Evolutionary conservation across 2,113 vertebrate genomes (phyloP).

Genomic region (Clarias batrachus): DNA sequence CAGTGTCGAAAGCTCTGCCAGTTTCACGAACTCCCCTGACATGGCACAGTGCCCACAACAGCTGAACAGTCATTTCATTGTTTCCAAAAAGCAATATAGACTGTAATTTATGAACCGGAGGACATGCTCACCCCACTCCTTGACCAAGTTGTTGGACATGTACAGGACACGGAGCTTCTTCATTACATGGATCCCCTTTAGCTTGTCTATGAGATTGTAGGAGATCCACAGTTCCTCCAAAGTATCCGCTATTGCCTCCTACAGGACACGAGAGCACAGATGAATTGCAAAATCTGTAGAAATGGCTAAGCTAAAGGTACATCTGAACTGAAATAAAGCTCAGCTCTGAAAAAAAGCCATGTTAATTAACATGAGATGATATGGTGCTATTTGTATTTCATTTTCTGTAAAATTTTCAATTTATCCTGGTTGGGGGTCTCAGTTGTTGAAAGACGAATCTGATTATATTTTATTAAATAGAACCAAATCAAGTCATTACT

Average conservation of each 20-base stretch:
- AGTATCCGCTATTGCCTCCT: slow-evolving; percentile 91
- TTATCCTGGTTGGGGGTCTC: too few species aligned
- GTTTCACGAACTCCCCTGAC: slow-evolving; percentile 85
- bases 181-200: slow-evolving; percentile 90
- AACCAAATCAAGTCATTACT: too few species aligned
- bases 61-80: background rate
- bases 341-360: too few species aligned
- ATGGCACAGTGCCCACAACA: slow-evolving; percentile 33
- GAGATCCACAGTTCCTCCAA: slow-evolving; percentile 97
- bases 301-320: too few species aligned
- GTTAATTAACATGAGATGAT: too few species aligned
- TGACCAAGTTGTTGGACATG: slow-evolving; percentile 97
- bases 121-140: slow-evolving; percentile 88
- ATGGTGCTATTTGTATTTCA: too few species aligned
- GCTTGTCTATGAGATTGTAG: slow-evolving; percentile 93
- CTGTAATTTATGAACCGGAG: background rate
- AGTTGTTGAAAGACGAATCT: too few species aligned
- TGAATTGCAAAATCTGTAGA: too few species aligned
- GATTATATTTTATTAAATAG: too few species aligned
- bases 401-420: too few species aligned
- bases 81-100: background rate
- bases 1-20: slow-evolving; percentile 84
- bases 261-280: slow-evolving; percentile 50
- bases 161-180: slow-evolving; percentile 91
- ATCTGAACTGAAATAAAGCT: too few species aligned